phyloP scores from a whole-genome alignment of 1,140 invertebrate species.

The Hermetia illucens region DNA sequence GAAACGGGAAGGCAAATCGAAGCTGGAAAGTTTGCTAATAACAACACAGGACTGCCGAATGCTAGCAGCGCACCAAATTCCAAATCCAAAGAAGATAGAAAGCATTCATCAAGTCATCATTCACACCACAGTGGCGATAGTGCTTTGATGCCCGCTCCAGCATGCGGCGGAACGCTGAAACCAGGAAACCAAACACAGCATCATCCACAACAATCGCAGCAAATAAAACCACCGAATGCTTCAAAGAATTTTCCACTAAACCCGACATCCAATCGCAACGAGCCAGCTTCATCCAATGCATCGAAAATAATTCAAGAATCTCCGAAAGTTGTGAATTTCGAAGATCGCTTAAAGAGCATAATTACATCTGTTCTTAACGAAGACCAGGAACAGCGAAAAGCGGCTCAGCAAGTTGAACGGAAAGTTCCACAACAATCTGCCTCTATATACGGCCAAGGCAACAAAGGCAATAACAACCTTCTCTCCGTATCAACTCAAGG shows the following conservation, averaged over 20 bases:
- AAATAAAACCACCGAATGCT: background rate
- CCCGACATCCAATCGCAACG: background rate
- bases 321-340: constrained; percentile 72
- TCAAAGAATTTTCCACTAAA: background rate
- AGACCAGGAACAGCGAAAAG: constrained; percentile 47
- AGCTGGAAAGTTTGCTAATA: constrained; percentile 47
- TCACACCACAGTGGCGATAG: constrained; percentile 12
- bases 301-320: constrained; percentile 48
- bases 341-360: constrained; percentile 82
- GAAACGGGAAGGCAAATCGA: constrained; percentile 78
- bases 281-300: background rate
- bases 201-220: background rate
- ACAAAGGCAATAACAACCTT: constrained; percentile 10
- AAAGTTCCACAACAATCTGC: background rate
- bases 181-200: constrained; percentile 9
- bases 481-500: constrained; percentile 27
- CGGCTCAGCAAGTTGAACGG: constrained; percentile 9
- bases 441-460: constrained; percentile 4
- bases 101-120: constrained; percentile 1
- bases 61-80: background rate
- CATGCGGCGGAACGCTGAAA: constrained; percentile 6
- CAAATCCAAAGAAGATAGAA: background rate
- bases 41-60: constrained; percentile 14
- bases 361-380: constrained; percentile 83
- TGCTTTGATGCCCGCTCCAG: constrained; percentile 26